A percentile compares a stretch with the other conserved stretches of the same genome.
Conservation (phyloP, 2,797 vertebrate species). For the Spinibarbus caldwelli region DNA sequence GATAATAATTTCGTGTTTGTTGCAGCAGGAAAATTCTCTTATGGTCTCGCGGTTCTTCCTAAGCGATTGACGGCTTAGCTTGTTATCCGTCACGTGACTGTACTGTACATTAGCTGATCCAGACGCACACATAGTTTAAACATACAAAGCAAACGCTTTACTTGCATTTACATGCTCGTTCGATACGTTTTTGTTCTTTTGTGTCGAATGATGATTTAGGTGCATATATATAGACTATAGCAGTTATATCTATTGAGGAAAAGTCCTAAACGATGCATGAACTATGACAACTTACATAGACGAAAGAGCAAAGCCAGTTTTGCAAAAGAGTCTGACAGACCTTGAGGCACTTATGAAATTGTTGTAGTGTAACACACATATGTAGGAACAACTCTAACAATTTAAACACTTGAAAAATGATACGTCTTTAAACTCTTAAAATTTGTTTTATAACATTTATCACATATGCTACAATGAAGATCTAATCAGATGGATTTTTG, state of each 20-base stretch:
- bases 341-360: neutral
- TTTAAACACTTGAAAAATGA: neutral
- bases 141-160: neutral
- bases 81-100: conserved; percentile 63
- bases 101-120: conserved; percentile 55
- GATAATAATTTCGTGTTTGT: conserved; percentile 59
- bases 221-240: too few species aligned
- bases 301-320: neutral
- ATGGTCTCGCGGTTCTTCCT: conserved; percentile 66
- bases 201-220: neutral
- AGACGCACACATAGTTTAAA: conserved; percentile 22
- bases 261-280: neutral
- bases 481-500: neutral
- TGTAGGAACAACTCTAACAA: neutral
- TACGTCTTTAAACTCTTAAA: neutral
- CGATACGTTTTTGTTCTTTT: too few species aligned
- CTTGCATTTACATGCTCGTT: neutral
- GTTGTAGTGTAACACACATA: neutral
- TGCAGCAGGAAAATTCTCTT: conserved; percentile 61
- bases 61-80: conserved; percentile 61
- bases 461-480: neutral
- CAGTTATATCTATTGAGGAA: neutral
- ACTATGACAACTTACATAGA: neutral
- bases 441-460: neutral
- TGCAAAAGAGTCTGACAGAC: neutral